Conservation (phyloP, 2,888 invertebrate species). For the Neuroscelio doddi region DNA sequence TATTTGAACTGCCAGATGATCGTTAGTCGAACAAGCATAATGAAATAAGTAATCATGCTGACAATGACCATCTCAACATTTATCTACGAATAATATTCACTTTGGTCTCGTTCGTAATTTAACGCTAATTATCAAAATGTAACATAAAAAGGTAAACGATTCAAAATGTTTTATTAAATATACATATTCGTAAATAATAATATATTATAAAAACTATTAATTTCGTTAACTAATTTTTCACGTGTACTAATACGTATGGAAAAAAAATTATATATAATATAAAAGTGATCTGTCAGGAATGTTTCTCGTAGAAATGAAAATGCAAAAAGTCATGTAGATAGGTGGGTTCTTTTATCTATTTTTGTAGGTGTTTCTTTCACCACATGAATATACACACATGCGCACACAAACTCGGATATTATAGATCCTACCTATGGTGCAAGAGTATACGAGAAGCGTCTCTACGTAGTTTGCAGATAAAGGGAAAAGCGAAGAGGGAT, state of each 20-base stretch:
- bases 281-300: neutral
- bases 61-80: slow-evolving; percentile 30
- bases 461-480: slow-evolving; percentile 24
- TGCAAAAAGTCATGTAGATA: neutral
- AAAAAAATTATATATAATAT: slow-evolving; percentile 9
- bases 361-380: slow-evolving; percentile 22
- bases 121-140: too few relatives aligned
- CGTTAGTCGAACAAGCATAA: slow-evolving; percentile 44
- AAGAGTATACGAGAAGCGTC: slow-evolving; percentile 5
- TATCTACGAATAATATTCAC: neutral
- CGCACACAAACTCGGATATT: slow-evolving; percentile 32
- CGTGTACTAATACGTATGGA: too few relatives aligned
- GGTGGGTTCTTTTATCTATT: slow-evolving; percentile 7
- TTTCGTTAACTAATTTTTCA: too few relatives aligned
- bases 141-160: too few relatives aligned
- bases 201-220: too few relatives aligned
- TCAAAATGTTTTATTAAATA: too few relatives aligned
- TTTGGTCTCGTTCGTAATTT: too few relatives aligned
- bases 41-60: slow-evolving; percentile 38
- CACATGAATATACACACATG: slow-evolving; percentile 7
- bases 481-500: slow-evolving; percentile 18
- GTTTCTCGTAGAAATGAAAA: slow-evolving; percentile 15
- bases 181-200: too few relatives aligned
- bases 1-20: slow-evolving; percentile 53
- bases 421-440: slow-evolving; percentile 30